A percentile compares a stretch with the other conserved stretches of the same genome.
These are phyloP conservation scores for Tringa solitaria DNA, from an alignment of 2,113 vertebrate species.

Conservation along the genomic window DNA sequence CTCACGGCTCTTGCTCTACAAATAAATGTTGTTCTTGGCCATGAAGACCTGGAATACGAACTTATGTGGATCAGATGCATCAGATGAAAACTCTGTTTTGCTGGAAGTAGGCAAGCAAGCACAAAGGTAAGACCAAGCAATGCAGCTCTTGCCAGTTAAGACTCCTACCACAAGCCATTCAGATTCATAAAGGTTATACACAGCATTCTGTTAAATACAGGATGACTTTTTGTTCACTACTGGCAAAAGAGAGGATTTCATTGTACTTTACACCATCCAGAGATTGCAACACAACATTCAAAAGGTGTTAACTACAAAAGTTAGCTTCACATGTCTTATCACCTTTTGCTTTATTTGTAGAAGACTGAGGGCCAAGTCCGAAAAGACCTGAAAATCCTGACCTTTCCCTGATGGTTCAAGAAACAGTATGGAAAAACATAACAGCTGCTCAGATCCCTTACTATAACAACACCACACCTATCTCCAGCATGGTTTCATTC, in stretches of 20 bases:
- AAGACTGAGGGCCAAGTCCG: neutral
- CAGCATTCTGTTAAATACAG: neutral
- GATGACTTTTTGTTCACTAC: neutral
- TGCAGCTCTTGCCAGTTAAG: neutral
- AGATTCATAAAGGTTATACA: neutral
- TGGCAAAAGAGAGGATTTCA: neutral
- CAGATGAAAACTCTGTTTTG: conserved; percentile 5
- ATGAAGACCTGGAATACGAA: conserved; percentile 64
- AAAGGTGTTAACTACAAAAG: neutral
- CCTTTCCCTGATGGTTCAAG: neutral
- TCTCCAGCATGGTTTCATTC: neutral
- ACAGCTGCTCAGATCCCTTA: neutral
- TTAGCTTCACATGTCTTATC: neutral
- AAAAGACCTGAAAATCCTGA: neutral
- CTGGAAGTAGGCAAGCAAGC: neutral
- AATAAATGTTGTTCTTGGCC: conserved; percentile 39
- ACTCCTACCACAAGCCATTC: neutral
- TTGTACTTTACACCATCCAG: neutral
- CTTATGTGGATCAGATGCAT: neutral
- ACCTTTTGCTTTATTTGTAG: neutral
- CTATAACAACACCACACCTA: neutral
- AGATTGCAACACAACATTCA: neutral
- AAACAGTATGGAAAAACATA: neutral
- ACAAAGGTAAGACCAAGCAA: neutral
- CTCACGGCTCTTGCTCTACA: conserved; percentile 65